Evolutionary conservation across 2,797 vertebrate species (phyloP).

Genomic region (Poeciliopsis turneri): DNA sequence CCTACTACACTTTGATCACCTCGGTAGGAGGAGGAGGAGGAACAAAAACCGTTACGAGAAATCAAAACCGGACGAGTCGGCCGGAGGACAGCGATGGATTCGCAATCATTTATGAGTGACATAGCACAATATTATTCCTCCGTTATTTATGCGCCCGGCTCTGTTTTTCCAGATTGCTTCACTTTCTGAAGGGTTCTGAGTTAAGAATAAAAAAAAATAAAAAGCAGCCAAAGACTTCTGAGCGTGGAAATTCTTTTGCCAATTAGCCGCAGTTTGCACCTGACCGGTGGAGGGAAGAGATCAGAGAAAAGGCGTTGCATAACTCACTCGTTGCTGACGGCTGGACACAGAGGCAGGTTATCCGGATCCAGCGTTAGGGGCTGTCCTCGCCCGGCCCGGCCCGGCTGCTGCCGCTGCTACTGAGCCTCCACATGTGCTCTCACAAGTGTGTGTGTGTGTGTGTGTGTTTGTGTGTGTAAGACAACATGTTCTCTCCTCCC

Average conservation of each 20-base stretch:
- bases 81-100: constrained; percentile 59
- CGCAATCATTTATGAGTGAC: constrained; percentile 70
- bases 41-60: constrained; percentile 57
- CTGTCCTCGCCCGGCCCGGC: constrained; percentile 57
- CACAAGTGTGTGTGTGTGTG: constrained; percentile 20
- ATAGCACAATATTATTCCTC: constrained; percentile 69
- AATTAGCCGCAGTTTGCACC: constrained; percentile 23
- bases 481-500: constrained; percentile 54
- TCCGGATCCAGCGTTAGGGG: constrained; percentile 57
- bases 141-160: constrained; percentile 66
- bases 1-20: constrained; percentile 73
- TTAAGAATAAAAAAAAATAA: neutral
- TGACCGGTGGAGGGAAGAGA: constrained; percentile 32
- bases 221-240: constrained; percentile 23
- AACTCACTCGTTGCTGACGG: constrained; percentile 57
- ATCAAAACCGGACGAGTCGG: constrained; percentile 60
- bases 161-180: constrained; percentile 72
- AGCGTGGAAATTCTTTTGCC: constrained; percentile 20
- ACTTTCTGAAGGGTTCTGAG: constrained; percentile 45
- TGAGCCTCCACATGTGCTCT: constrained; percentile 32
- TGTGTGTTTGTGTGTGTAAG: constrained; percentile 34
- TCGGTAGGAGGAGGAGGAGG: constrained; percentile 69
- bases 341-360: constrained; percentile 47
- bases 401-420: constrained; percentile 31
- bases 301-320: constrained; percentile 58